Conservation (phyloP, 2,888 invertebrate genomes). For the Diarsia rubi region DNA sequence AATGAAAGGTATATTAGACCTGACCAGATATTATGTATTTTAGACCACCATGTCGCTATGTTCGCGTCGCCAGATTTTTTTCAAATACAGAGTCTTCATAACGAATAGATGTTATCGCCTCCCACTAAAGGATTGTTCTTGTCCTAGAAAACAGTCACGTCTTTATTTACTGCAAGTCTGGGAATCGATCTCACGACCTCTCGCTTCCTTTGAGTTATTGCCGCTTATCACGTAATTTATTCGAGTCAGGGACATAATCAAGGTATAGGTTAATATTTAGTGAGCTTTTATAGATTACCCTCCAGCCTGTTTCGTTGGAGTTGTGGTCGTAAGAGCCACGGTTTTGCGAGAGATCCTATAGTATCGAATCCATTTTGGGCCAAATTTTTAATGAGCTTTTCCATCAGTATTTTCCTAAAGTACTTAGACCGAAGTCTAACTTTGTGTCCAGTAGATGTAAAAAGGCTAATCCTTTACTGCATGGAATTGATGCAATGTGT, state of each 20-base stretch:
- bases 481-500: too few relatives aligned
- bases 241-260: background rate
- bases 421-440: background rate
- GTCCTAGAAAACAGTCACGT: conserved; percentile 13
- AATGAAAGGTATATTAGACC: too few relatives aligned
- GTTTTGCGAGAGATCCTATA: background rate
- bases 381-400: background rate
- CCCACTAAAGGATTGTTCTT: background rate
- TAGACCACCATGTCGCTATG: too few relatives aligned
- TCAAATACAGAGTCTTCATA: background rate
- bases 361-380: background rate
- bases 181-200: conserved; percentile 8
- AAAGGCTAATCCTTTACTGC: background rate
- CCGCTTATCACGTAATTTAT: background rate
- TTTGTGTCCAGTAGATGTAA: background rate
- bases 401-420: background rate
- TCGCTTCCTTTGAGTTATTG: conserved; percentile 4
- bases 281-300: background rate
- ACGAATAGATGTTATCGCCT: background rate
- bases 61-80: too few relatives aligned
- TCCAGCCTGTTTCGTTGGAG: too few relatives aligned
- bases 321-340: background rate
- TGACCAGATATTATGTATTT: too few relatives aligned
- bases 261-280: background rate
- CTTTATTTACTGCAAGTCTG: background rate